phyloP scores from a whole-genome alignment of 2,797 vertebrate species.

The Gorsachius magnificus region DNA sequence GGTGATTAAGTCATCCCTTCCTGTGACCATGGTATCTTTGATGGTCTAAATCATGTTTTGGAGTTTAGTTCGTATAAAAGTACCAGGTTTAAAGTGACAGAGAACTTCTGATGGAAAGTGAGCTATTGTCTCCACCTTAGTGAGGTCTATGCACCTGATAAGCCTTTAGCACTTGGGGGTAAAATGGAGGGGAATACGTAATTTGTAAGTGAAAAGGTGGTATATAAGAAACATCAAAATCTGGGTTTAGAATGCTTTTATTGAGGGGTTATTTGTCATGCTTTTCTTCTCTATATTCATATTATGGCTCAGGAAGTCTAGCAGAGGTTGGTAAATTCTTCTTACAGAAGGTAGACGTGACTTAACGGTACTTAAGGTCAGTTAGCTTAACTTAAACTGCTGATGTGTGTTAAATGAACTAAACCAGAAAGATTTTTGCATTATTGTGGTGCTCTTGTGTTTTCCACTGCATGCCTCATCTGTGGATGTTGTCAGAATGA shows the following conservation, averaged over 20 bases:
- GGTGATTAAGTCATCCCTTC: not conserved
- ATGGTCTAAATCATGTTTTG: not conserved
- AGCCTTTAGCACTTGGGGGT: not conserved
- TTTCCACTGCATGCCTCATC: not conserved
- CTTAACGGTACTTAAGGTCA: accelerated
- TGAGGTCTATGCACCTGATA: not conserved
- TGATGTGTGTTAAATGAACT: not conserved
- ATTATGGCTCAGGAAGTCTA: not conserved
- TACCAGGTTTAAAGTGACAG: not conserved
- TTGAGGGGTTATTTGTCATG: not conserved
- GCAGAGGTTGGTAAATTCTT: not conserved
- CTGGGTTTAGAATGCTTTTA: not conserved
- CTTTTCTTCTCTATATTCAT: not conserved
- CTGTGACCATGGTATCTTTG: not conserved
- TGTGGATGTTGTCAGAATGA: not conserved
- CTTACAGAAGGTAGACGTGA: not conserved
- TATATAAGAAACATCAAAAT: not conserved
- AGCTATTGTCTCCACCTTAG: not conserved
- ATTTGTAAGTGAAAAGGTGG: not conserved
- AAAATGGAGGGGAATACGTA: not conserved
- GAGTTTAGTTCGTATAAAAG: not conserved
- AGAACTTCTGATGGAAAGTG: not conserved
- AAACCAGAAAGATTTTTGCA: not conserved
- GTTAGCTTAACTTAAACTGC: not conserved
- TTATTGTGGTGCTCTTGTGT: not conserved